These are phyloP conservation scores for Anas bernieri DNA, from an alignment of 2,797 vertebrate species.

Conservation along the genomic window DNA sequence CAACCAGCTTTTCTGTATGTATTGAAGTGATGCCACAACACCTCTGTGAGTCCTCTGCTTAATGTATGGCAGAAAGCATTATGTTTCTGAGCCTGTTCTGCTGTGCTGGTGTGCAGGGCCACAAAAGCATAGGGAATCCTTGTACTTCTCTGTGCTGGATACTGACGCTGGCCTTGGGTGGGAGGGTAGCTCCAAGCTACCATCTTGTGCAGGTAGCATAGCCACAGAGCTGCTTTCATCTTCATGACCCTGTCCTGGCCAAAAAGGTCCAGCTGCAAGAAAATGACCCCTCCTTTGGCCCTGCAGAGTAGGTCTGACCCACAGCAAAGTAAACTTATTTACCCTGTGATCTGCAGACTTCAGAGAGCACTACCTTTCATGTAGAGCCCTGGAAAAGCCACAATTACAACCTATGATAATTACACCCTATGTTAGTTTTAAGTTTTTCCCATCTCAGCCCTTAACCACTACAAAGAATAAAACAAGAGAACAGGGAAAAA, in stretches of 20 bases:
- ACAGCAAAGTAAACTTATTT: neutral
- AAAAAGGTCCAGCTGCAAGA: neutral
- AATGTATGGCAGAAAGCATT: rapidly evolving
- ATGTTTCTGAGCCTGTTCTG: neutral
- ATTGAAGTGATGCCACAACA: neutral
- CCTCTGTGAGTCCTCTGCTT: neutral
- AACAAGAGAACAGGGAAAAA: neutral
- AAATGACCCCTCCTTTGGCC: neutral
- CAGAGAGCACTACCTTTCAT: neutral
- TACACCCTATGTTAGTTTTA: rapidly evolving
- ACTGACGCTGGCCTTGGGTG: rapidly evolving
- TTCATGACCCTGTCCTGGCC: neutral
- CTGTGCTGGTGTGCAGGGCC: neutral
- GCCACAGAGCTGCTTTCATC: neutral
- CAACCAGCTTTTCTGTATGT: neutral
- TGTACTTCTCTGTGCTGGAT: neutral
- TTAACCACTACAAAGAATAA: neutral
- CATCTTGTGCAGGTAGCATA: rapidly evolving
- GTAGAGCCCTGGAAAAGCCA: neutral
- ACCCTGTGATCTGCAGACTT: rapidly evolving
- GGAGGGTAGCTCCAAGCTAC: neutral
- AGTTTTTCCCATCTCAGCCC: neutral
- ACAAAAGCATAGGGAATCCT: neutral
- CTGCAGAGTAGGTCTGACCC: neutral
- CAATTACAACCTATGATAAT: neutral